A percentile compares a stretch with the other conserved stretches of the same genome.
These are phyloP conservation scores for Umimayanthus kanabou DNA, from an alignment of 92 coral and sea anemone species.

Conservation along the genomic window DNA sequence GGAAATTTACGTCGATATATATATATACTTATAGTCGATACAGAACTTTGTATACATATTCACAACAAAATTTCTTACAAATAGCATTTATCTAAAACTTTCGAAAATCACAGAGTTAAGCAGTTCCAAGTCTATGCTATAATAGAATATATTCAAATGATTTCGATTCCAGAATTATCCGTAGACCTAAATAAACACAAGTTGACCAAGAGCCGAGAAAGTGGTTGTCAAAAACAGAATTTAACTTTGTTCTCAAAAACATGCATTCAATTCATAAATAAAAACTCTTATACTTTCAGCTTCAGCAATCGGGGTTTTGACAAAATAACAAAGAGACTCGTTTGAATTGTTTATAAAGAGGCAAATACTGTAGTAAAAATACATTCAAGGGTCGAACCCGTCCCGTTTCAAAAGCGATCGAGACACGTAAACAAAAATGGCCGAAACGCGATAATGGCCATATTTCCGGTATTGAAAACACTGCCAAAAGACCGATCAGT, in stretches of 20 bases:
- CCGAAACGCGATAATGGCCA: slow-evolving; percentile 34
- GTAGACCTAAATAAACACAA: slow-evolving; percentile 24
- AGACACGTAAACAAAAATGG: slow-evolving; percentile 34
- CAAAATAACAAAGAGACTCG: not conserved
- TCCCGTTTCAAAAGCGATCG: not conserved
- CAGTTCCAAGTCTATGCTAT: not conserved
- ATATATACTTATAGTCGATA: too few species aligned
- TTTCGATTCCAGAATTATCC: not conserved
- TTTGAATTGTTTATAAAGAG: not conserved
- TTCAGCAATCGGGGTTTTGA: not conserved
- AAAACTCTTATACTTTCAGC: not conserved
- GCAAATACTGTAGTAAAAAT: not conserved
- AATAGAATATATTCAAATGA: not conserved
- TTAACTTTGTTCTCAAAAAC: not conserved
- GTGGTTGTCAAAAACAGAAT: not conserved
- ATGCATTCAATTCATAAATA: not conserved
- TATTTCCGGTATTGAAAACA: slow-evolving; percentile 38
- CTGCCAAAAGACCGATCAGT: slow-evolving; percentile 25
- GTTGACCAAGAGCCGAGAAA: slow-evolving; percentile 6
- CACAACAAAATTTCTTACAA: not conserved
- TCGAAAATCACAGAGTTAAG: not conserved
- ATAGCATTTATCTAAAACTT: not conserved
- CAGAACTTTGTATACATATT: too few species aligned
- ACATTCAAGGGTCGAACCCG: not conserved
- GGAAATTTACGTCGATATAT: too few species aligned